Base-by-base conservation (phyloP, 2,797 vertebrate genomes). In the Phalloptychus januarius region DNA sequence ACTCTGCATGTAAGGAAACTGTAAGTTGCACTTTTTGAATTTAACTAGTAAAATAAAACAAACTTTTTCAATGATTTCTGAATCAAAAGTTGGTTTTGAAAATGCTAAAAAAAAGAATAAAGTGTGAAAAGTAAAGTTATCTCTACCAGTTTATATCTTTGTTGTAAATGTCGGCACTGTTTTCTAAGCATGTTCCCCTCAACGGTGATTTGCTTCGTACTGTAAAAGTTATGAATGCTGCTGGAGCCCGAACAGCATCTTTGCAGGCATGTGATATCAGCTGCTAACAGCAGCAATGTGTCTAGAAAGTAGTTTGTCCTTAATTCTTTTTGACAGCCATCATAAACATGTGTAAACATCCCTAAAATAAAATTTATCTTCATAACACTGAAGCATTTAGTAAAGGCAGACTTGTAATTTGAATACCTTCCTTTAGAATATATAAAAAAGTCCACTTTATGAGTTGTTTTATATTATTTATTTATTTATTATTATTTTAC, bases 251-350 rank as follows among this genome's bases (percentile, higher is more conserved):
- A 63, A 83, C 82, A 82, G 80, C 70, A 15, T 54, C 46, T 85
- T 81, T 77, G 52, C 72, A 65, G 73, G 3, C 44, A 40, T 84
- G 72, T 82, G 71, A 79, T 79, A 79, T 79, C 71, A 65, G 83
- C 77, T 72, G 33, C 28, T 70, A 52, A 77, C 10, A 81, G 52
- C 45, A 46, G 48, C 44, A 20, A 54, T 63, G 65, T 7, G 50
- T 76, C 80, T 16, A 42, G 50, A 77, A 44, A 12, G 36, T 75
- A 71, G 18, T 67, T 20, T 23, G 18, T 4, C 33, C 18, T 65
- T 65, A 36, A 31, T 33, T 65, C 61, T 65, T 38, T 10, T 11
- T 65, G 16, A 7, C 2, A 38, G 33, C 31, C 33, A 65, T 23
- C 8, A 36, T 65, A 36, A 38, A 36, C 33, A 38, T 11, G 16